Percentiles rank a stretch among this genome's conserved stretches.
Evolutionary conservation across 2,113 vertebrate genomes (phyloP).

Genomic region (Tragelaphus strepsiceros): DNA sequence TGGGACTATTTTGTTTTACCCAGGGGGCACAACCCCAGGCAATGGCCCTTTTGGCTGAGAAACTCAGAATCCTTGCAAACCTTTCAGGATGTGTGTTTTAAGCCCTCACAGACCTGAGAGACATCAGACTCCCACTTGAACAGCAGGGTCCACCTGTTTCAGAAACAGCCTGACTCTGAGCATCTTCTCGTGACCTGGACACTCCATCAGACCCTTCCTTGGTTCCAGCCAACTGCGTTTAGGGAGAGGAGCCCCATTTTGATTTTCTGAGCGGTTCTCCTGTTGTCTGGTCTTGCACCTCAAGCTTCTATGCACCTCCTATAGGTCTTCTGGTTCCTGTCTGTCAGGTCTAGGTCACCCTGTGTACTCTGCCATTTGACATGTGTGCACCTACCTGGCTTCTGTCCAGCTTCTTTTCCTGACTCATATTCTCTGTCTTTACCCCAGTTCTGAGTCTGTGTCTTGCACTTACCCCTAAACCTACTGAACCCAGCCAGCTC

Average conservation of each 20-base stretch:
- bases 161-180: background rate
- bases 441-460: background rate
- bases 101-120: background rate
- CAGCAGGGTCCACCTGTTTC: background rate
- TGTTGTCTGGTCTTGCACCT: background rate
- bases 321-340: background rate
- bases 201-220: background rate
- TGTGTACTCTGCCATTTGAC: no score
- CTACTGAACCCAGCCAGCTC: background rate
- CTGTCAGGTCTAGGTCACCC: background rate
- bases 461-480: background rate
- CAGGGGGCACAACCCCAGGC: background rate
- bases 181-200: background rate
- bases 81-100: background rate
- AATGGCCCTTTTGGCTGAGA: background rate
- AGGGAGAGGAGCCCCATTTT: background rate
- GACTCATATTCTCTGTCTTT: background rate
- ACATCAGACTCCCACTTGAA: background rate
- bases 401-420: background rate
- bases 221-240: background rate
- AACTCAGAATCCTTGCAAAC: background rate
- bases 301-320: background rate
- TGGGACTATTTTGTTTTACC: background rate
- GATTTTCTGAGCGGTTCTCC: background rate
- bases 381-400: background rate